Conservation (phyloP, 2,113 vertebrate species). For the Halcyon senegalensis region DNA sequence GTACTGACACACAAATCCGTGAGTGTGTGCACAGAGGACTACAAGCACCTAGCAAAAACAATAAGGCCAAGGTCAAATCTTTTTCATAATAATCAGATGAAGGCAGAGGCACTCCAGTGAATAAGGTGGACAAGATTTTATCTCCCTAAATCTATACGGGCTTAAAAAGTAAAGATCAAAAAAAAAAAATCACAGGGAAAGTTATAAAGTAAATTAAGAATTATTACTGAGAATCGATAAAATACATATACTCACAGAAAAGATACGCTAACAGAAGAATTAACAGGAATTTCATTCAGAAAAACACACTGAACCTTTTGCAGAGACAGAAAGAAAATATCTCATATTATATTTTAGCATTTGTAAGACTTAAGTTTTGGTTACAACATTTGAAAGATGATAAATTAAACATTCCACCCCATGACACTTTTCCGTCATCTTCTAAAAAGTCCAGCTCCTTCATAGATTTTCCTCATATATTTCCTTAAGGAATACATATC, state of each 20-base stretch:
- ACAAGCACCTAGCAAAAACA: not conserved
- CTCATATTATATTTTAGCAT: not conserved
- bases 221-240: not conserved
- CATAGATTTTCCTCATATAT: not conserved
- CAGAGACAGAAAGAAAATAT: not conserved
- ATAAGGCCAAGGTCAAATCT: not conserved
- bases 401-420: not conserved
- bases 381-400: not conserved
- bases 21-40: not conserved
- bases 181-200: not conserved
- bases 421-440: not conserved
- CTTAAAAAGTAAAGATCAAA: not conserved
- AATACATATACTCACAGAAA: not conserved
- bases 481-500: not conserved
- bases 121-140: not conserved
- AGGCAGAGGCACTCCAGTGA: not conserved
- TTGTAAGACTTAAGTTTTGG: not conserved
- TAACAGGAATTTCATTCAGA: not conserved
- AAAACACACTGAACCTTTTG: not conserved
- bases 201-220: not conserved
- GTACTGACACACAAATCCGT: not conserved
- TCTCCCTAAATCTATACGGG: fast-evolving
- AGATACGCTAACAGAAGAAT: not conserved
- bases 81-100: not conserved
- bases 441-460: not conserved